Percentiles rank a stretch among this genome's conserved stretches.
phyloP scores from a whole-genome alignment of 2,113 vertebrate genomes.

The Menura novaehollandiae region DNA sequence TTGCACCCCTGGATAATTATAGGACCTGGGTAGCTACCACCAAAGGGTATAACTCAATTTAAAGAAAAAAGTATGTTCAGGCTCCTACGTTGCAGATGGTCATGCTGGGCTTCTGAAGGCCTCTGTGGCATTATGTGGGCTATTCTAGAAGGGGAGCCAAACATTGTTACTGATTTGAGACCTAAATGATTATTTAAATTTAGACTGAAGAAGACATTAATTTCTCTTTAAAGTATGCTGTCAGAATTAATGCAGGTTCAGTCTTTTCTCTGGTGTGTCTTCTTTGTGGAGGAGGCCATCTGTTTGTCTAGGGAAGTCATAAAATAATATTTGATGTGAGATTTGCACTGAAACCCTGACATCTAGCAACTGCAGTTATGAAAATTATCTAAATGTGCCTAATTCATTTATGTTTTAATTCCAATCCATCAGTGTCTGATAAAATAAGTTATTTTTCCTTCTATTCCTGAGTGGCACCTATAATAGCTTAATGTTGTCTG shows the following conservation, averaged over 20 bases:
- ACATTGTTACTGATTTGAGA: conserved; percentile 16
- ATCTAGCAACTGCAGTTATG: conserved; percentile 46
- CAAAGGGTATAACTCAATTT: conserved; percentile 27
- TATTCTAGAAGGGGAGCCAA: background rate
- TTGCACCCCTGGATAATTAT: conserved; percentile 8
- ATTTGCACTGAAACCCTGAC: conserved; percentile 48
- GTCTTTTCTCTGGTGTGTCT: background rate
- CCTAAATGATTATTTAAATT: conserved; percentile 52
- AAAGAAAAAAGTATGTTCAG: conserved; percentile 24
- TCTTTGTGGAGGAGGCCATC: conserved; percentile 50
- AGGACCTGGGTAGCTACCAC: background rate
- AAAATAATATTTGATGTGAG: conserved; percentile 52
- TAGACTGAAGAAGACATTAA: conserved; percentile 7
- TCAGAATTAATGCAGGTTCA: conserved; percentile 22
- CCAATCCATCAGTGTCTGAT: conserved; percentile 65
- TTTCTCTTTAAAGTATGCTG: conserved; percentile 1
- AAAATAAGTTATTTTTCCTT: conserved; percentile 63
- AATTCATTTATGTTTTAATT: conserved; percentile 73
- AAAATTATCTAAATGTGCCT: conserved; percentile 66
- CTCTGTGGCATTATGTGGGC: background rate
- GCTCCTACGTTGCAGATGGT: conserved; percentile 5
- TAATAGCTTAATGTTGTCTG: conserved; percentile 48
- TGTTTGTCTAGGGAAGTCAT: conserved; percentile 55
- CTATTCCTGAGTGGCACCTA: conserved; percentile 10
- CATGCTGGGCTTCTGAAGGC: background rate